Evolutionary conservation across 2,888 invertebrate genomes (phyloP), one percentile per base, ranked within the genome.

Genomic region (Spisula subtruncata): DNA sequence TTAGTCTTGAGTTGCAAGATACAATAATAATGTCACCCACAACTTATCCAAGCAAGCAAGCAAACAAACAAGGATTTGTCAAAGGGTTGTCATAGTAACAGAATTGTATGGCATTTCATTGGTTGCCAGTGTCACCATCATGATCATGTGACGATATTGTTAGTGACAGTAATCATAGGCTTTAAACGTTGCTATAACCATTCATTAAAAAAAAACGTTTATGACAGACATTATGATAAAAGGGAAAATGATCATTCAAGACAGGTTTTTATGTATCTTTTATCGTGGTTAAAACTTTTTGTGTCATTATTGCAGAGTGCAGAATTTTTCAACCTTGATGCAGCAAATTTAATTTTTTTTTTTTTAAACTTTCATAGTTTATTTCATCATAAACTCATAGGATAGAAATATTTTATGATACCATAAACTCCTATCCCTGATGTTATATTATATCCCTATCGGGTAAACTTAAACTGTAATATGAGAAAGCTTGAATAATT

Each of bases 361-460:
- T n/a, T n/a, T n/a, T n/a, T n/a, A n/a, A n/a, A n/a, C 35, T 75
- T 32, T 14, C 10, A 2, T 18, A 75, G 75, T 75, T 75, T 25
- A 85, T 56, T 35, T 35, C 29, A 35, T 85, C 32, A 56, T 80
- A 85, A 85, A 85, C 56, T 81, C 35, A 16, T 16, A 35, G 18
- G 18, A 35, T 75, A 85, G 51, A 84, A 20, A 41, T 35, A 54
- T 25, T 79, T 85, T 85, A 80, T 85, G 79, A 29, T 32, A 20
- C 54, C 54, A n/a, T 85, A 80, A 84, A 85, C 54, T 51, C 54
- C 79, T 25, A 54, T n/a, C 79, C 41, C 41, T 80, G 75, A 71
- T 51, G 51, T 75, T 48, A 35, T 51, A 71, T 41, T 18, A 71
- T 75, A 35, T 32, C 75, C 32, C 10, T 75, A 35, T 75, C 16